These are phyloP conservation scores for Drosophila tropicalis DNA, from an alignment of 1,140 invertebrate genomes.

Conservation along the genomic window DNA sequence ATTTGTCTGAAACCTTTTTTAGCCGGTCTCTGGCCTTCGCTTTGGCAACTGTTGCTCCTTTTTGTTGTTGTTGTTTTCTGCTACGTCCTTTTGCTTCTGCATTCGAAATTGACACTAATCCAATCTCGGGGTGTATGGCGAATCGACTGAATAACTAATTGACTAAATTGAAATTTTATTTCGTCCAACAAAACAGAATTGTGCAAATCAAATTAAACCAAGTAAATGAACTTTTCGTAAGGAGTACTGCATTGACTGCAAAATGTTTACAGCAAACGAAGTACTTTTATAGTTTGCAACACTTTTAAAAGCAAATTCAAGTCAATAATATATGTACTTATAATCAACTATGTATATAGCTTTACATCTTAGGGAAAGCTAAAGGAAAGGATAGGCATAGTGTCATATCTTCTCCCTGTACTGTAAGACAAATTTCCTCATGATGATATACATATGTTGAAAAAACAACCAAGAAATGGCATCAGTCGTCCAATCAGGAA, in stretches of 20 bases:
- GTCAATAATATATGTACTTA: too few species aligned
- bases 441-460: too few species aligned
- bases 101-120: constrained; percentile 59
- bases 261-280: too few species aligned
- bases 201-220: constrained; percentile 1
- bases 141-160: constrained; percentile 24
- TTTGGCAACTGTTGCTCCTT: constrained; percentile 55
- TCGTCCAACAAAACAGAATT: constrained; percentile 5
- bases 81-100: constrained; percentile 28
- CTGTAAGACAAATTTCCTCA: too few species aligned
- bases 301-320: too few species aligned
- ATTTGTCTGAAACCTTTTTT: constrained; percentile 5
- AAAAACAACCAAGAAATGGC: too few species aligned
- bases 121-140: constrained; percentile 40
- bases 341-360: too few species aligned
- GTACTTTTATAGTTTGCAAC: too few species aligned
- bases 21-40: neutral
- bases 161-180: constrained; percentile 47
- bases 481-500: too few species aligned
- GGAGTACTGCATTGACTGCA: neutral
- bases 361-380: too few species aligned
- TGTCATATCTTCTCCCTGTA: too few species aligned
- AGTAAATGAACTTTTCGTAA: neutral
- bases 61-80: constrained; percentile 17
- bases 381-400: too few species aligned